A percentile compares a stretch with the other conserved stretches of the same genome.
These are phyloP conservation scores for Mechanitis mazaeus DNA, from an alignment of 2,888 invertebrate species.

Conservation along the genomic window DNA sequence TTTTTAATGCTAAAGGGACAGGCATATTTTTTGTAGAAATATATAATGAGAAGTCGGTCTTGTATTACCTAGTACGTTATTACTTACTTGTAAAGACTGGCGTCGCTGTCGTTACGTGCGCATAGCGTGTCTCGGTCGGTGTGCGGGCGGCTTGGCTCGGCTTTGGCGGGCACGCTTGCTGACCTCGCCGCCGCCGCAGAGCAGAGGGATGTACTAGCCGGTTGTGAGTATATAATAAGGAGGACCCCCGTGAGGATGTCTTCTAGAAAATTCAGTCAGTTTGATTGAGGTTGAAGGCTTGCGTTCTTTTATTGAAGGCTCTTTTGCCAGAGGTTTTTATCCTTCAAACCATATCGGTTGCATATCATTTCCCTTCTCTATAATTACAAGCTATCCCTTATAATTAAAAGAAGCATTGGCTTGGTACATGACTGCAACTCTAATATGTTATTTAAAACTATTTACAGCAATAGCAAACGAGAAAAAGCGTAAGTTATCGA, in stretches of 20 bases:
- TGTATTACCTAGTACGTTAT: too few relatives aligned
- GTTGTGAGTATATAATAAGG: constrained; percentile 34
- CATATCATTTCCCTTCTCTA: too few relatives aligned
- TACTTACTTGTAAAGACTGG: constrained; percentile 43
- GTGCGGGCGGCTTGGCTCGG: constrained; percentile 55
- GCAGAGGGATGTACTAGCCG: constrained; percentile 44
- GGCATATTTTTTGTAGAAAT: too few relatives aligned
- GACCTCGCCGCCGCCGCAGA: constrained; percentile 65
- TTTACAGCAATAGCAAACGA: constrained; percentile 45
- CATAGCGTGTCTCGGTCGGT: constrained; percentile 58
- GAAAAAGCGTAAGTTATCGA: constrained; percentile 64
- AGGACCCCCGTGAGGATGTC: background rate
- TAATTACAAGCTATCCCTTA: too few relatives aligned
- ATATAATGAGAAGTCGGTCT: too few relatives aligned
- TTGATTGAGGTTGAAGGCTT: too few relatives aligned
- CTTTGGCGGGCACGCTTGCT: constrained; percentile 65
- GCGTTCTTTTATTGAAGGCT: too few relatives aligned
- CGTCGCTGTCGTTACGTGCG: constrained; percentile 60
- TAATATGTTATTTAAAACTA: constrained; percentile 9
- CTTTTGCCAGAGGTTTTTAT: too few relatives aligned
- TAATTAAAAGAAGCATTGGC: background rate
- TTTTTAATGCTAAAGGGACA: too few relatives aligned
- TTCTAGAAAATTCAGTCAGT: background rate
- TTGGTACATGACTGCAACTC: background rate
- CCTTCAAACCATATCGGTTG: too few relatives aligned